Evolutionary conservation across 2,888 invertebrate genomes (phyloP).

Genomic region (Marronus borbonicus): DNA sequence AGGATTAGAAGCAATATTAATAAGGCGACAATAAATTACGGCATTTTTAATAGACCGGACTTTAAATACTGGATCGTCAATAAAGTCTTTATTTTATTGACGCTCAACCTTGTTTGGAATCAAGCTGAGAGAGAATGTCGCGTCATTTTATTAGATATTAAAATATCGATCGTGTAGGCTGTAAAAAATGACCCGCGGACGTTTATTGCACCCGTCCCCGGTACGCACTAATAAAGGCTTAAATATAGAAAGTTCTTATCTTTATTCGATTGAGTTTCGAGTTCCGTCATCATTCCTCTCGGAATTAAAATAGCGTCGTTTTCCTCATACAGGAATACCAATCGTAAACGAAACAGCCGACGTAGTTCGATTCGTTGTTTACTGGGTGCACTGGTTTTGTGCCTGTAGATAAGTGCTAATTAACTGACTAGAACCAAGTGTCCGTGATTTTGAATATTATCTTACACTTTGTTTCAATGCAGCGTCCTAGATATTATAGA

Average conservation of each 20-base stretch:
- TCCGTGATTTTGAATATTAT: too few relatives aligned
- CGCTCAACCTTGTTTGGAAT: conserved; percentile 63
- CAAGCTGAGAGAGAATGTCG: conserved; percentile 66
- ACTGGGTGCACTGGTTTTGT: too few relatives aligned
- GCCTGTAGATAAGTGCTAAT: too few relatives aligned
- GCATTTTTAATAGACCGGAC: conserved; percentile 60
- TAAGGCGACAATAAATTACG: conserved; percentile 55
- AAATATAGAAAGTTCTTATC: conserved; percentile 50
- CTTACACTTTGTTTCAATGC: too few relatives aligned
- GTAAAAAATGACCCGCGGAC: conserved; percentile 65
- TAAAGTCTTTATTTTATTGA: conserved; percentile 63
- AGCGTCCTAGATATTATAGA: too few relatives aligned
- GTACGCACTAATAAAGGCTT: conserved; percentile 51
- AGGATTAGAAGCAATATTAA: conserved; percentile 57
- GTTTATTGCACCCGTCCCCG: conserved; percentile 61
- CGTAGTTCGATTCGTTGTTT: too few relatives aligned
- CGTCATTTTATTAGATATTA: conserved; percentile 68
- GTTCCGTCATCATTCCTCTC: conserved; percentile 24
- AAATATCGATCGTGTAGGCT: conserved; percentile 65
- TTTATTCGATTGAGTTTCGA: conserved; percentile 32
- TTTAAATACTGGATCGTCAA: conserved; percentile 59
- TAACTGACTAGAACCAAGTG: too few relatives aligned
- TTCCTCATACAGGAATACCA: neutral
- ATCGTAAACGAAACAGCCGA: too few relatives aligned
- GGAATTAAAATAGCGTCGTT: conserved; percentile 1